Percentiles rank a stretch among this genome's conserved stretches.
phyloP scores from a whole-genome alignment of 2,113 vertebrate species.

The Dasyprocta punctata region DNA sequence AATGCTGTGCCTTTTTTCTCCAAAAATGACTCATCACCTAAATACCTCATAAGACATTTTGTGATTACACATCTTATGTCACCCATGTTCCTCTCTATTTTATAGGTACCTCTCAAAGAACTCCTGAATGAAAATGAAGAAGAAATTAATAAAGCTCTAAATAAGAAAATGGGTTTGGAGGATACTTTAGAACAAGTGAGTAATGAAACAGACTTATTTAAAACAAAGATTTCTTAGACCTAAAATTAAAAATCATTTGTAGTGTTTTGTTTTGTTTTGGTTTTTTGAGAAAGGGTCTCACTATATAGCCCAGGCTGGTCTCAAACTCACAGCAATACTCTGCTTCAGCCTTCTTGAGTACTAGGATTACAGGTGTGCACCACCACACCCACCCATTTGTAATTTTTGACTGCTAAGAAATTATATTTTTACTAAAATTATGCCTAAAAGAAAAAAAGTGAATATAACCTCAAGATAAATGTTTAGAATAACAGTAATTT shows the following conservation, averaged over 20 bases:
- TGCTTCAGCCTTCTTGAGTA: background rate
- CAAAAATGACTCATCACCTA: background rate
- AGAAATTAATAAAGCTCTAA: slow-evolving; percentile 82
- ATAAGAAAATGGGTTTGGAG: slow-evolving; percentile 85
- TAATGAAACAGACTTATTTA: slow-evolving; percentile 38
- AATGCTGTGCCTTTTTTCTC: background rate
- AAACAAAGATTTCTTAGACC: background rate
- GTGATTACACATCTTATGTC: background rate
- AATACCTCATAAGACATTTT: slow-evolving; percentile 3
- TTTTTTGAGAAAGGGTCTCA: background rate
- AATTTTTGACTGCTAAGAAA: background rate
- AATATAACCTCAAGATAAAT: background rate
- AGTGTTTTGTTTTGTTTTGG: background rate
- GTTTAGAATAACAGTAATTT: slow-evolving; percentile 42
- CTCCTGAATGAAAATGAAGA: slow-evolving; percentile 87
- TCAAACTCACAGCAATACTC: background rate
- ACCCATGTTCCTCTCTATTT: slow-evolving; percentile 13
- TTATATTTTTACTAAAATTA: slow-evolving; percentile 44
- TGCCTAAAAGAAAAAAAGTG: slow-evolving; percentile 19
- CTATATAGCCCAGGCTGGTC: background rate
- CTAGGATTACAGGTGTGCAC: background rate
- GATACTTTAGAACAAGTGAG: slow-evolving; percentile 88
- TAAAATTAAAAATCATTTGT: background rate
- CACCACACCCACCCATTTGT: background rate
- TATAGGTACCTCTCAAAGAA: slow-evolving; percentile 85